Percentiles rank a stretch among this genome's conserved stretches.
Conservation (phyloP, 2,113 vertebrate species). For the Marcusenius ussheri region DNA sequence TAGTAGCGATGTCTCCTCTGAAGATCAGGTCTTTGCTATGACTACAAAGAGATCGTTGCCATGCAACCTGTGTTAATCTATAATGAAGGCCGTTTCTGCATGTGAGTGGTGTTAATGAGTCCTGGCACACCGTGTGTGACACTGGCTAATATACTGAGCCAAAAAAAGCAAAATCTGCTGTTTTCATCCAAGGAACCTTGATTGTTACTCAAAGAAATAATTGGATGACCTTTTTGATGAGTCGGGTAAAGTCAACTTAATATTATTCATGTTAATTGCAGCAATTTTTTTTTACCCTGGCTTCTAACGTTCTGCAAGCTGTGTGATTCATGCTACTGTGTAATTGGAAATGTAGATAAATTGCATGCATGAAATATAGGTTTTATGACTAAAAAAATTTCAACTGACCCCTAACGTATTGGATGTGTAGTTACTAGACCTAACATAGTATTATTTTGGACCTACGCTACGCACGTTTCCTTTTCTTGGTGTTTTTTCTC, state of each 20-base stretch:
- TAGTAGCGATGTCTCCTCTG: not conserved
- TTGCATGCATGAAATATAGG: not conserved
- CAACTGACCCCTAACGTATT: not conserved
- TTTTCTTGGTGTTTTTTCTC: not conserved
- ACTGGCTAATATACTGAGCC: not conserved
- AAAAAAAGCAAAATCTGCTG: not conserved
- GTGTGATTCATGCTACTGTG: not conserved
- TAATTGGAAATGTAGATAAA: not conserved
- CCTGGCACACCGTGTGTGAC: not conserved
- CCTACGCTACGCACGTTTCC: not conserved
- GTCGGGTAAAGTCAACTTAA: not conserved
- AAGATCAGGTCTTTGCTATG: not conserved
- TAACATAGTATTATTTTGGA: not conserved
- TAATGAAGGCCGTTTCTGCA: not conserved
- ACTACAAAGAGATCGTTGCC: not conserved
- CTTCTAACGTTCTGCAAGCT: not conserved
- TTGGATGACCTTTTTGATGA: slow-evolving; percentile 2
- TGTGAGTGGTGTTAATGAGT: not conserved
- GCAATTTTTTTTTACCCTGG: not conserved
- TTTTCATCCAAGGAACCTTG: slow-evolving; percentile 1
- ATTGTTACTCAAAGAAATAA: slow-evolving; percentile 2
- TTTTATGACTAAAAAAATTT: not conserved
- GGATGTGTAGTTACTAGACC: not conserved
- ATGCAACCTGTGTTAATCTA: slow-evolving; percentile 2
- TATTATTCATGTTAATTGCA: not conserved